These are phyloP conservation scores for Himalopsyche anomala DNA, from an alignment of 2,888 invertebrate genomes.

Conservation along the genomic window DNA sequence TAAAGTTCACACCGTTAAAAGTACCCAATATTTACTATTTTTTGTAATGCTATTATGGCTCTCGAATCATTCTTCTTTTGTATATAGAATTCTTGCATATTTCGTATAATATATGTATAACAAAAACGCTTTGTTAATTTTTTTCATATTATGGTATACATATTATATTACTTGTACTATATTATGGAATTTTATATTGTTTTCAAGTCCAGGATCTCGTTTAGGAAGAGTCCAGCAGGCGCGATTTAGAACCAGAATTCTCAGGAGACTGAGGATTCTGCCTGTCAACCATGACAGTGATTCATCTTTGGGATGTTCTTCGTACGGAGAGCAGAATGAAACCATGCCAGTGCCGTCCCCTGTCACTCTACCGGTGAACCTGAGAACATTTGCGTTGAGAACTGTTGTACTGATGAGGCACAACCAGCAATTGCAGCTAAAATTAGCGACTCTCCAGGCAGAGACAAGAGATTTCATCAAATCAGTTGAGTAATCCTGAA, in stretches of 20 bases:
- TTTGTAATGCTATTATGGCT: no score
- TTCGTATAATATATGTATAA: no score
- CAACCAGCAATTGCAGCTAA: slow-evolving; percentile 79
- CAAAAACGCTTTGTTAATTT: no score
- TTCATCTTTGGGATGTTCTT: slow-evolving; percentile 42
- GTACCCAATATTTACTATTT: no score
- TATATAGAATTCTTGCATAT: no score
- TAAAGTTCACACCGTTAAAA: not conserved
- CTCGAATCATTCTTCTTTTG: no score
- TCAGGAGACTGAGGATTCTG: slow-evolving; percentile 43
- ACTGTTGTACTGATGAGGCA: slow-evolving; percentile 80
- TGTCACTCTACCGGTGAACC: not conserved
- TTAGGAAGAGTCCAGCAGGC: slow-evolving; percentile 48
- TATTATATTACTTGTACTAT: not conserved
- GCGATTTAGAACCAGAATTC: slow-evolving; percentile 51
- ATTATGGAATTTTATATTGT: slow-evolving; percentile 32
- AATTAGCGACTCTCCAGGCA: slow-evolving; percentile 79
- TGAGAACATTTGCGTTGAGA: slow-evolving; percentile 75
- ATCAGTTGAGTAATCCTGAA: slow-evolving; percentile 78
- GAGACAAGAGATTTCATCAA: no score
- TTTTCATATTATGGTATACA: not conserved
- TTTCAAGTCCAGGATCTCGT: slow-evolving; percentile 47
- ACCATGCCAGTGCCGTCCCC: slow-evolving; percentile 17
- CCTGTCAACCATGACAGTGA: not conserved
- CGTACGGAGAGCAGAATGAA: not conserved